A percentile compares a stretch with the other conserved stretches of the same genome.
phyloP scores from a whole-genome alignment of 2,888 invertebrate genomes.

The Mimas tiliae region DNA sequence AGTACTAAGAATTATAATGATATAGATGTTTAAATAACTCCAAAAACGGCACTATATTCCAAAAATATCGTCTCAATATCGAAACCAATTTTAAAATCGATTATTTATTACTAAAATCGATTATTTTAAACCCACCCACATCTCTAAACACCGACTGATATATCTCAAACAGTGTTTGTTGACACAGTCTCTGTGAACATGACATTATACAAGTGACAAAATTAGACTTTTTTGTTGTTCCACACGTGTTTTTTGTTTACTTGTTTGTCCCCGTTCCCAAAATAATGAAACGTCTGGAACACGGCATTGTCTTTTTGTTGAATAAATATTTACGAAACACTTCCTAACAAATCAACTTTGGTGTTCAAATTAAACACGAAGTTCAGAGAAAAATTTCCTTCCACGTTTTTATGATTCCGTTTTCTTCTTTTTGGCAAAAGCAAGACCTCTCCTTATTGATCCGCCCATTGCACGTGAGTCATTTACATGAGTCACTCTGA shows the following conservation, averaged over 20 bases:
- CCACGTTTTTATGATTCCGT: not conserved
- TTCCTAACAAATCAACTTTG: slow-evolving; percentile 25
- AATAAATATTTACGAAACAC: slow-evolving; percentile 24
- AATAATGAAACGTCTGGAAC: slow-evolving; percentile 27
- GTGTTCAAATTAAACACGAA: slow-evolving; percentile 1
- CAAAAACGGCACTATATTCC: too few species aligned
- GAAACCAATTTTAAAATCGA: not conserved
- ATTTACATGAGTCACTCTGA: not conserved
- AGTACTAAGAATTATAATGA: too few species aligned
- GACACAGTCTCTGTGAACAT: slow-evolving; percentile 60
- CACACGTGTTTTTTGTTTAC: slow-evolving; percentile 51
- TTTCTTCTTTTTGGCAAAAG: not conserved
- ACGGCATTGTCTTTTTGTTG: slow-evolving; percentile 18
- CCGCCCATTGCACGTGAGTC: not conserved
- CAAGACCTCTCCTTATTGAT: not conserved
- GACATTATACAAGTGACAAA: slow-evolving; percentile 69
- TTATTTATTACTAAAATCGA: not conserved
- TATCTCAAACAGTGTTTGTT: slow-evolving; percentile 75
- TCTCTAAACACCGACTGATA: slow-evolving; percentile 62
- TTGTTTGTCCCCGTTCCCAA: slow-evolving; percentile 25
- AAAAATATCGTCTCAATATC: too few species aligned
- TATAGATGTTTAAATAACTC: too few species aligned
- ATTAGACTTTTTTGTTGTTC: slow-evolving; percentile 60
- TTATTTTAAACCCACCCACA: not conserved
- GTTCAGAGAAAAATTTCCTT: slow-evolving; percentile 12